Evolutionary conservation across 2,797 vertebrate species (phyloP).

Genomic region (Mallotus villosus): DNA sequence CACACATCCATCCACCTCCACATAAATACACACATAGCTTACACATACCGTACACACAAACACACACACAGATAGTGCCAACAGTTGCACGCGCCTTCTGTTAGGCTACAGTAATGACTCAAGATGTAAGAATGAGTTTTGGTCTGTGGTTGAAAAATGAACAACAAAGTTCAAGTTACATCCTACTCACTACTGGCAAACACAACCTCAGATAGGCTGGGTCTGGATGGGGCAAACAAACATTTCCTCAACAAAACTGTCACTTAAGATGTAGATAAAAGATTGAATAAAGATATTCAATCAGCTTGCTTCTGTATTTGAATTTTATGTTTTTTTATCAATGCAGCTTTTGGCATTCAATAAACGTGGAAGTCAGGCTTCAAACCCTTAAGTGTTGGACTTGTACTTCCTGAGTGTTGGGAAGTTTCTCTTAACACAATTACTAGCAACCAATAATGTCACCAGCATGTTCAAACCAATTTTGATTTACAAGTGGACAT

Average conservation of each 20-base stretch:
- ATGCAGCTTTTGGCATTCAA: conserved; percentile 69
- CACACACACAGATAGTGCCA: conserved; percentile 39
- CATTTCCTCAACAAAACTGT: conserved; percentile 63
- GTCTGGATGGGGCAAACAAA: conserved; percentile 64
- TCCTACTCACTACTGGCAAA: conserved; percentile 51
- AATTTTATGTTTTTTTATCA: conserved; percentile 68
- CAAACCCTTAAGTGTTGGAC: conserved; percentile 49
- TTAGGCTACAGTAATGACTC: conserved; percentile 46
- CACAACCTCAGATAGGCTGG: conserved; percentile 56
- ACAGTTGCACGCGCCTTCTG: conserved; percentile 31
- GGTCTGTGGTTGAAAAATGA: conserved; percentile 46
- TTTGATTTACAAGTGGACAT: conserved; percentile 77
- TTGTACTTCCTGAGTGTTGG: conserved; percentile 45
- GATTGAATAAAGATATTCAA: conserved; percentile 68
- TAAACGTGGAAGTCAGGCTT: conserved; percentile 59
- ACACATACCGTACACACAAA: conserved; percentile 54
- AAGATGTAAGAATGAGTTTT: conserved; percentile 26
- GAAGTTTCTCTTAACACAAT: conserved; percentile 63
- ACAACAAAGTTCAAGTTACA: conserved; percentile 50
- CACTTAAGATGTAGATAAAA: conserved; percentile 35
- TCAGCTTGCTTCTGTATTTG: conserved; percentile 54
- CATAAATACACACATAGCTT: conserved; percentile 27
- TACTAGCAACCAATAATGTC: conserved; percentile 73
- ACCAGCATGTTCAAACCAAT: conserved; percentile 55
- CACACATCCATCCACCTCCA: conserved; percentile 15